A percentile compares a stretch with the other conserved stretches of the same genome.
Evolutionary conservation across 2,888 invertebrate species (phyloP).

Genomic region (Myopa tessellatipennis): DNA sequence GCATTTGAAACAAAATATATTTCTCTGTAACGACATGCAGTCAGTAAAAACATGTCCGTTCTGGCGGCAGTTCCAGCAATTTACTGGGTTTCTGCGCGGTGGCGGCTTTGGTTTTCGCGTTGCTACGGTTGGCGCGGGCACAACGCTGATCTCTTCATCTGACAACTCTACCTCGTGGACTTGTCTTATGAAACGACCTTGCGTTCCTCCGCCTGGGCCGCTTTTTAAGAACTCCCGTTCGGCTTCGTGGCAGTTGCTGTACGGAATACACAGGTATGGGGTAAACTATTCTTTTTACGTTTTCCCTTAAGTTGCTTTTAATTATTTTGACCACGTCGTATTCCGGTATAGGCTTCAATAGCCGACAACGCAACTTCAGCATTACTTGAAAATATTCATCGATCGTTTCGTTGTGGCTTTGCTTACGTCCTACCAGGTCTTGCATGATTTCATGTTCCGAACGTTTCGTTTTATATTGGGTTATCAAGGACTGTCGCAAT

Average conservation of each 20-base stretch:
- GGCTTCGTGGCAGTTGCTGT: conserved; percentile 10
- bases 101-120: no score
- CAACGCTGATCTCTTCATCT: no score
- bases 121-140: no score
- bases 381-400: conserved; percentile 15
- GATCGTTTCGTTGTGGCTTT: not conserved
- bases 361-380: not conserved
- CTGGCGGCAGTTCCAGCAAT: no score
- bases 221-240: not conserved
- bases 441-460: conserved; percentile 4
- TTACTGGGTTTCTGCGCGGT: no score
- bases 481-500: not conserved
- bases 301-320: conserved; percentile 11
- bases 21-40: no score
- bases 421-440: conserved; percentile 14
- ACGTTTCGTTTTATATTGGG: not conserved
- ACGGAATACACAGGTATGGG: not conserved
- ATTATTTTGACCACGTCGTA: conserved; percentile 8
- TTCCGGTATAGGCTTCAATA: not conserved
- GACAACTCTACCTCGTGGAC: no score
- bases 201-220: no score
- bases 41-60: no score
- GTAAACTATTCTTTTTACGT: conserved; percentile 11
- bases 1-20: no score
- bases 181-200: no score